Base-by-base conservation (phyloP, 1,140 invertebrate genomes). In the Ceratosolen solmsi region DNA sequence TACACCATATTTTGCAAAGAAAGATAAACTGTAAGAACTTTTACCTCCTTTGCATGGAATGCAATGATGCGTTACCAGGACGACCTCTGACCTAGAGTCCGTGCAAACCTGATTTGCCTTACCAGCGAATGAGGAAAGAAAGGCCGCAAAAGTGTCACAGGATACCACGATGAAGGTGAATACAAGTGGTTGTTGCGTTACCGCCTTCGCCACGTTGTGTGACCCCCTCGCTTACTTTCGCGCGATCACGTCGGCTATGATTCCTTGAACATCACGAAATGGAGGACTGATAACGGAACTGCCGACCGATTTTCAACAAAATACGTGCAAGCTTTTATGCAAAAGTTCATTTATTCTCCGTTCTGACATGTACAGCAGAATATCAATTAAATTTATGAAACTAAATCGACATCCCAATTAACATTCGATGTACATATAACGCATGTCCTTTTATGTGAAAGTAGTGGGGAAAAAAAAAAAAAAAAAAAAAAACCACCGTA, bases 11-110 rank as follows among this genome's bases (percentile, higher is more conserved):
- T 46, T 65, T 22, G 70, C 15, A 68, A 86, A 77, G 83, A 78
- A 83, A 54, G 46, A 70, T 79, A 86, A 76, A 83, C 78, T 82
- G 79, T 84, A 83, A 85, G 82, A 63, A 88, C 72, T 79, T 82
- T 74, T 65, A n/a, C n/a, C n/a, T n/a, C n/a, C 81, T 79, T 63
- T 58, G 51, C 22, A 54, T 65, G 65, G 27, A 25, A 54, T 54
- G 51, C 51, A 15, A 5, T 54, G 17, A 54, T 77, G 73, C 84
- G 78, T 65, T 84, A 79, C 77, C 65, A 82, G 46, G 63, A 85
- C 79, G 46, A 17, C 41, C 74, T 78, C 51, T 82, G 74, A 80
- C 78, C 77, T 33, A 49, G 54, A 72, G 72, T 72, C 25, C 11
- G 4, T 33, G 22, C 65, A 33, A n/a, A 22, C 65, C 65, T 41